These are phyloP conservation scores for Rhopalosiphum nymphaeae DNA, from an alignment of 2,888 invertebrate genomes.

Conservation along the genomic window DNA sequence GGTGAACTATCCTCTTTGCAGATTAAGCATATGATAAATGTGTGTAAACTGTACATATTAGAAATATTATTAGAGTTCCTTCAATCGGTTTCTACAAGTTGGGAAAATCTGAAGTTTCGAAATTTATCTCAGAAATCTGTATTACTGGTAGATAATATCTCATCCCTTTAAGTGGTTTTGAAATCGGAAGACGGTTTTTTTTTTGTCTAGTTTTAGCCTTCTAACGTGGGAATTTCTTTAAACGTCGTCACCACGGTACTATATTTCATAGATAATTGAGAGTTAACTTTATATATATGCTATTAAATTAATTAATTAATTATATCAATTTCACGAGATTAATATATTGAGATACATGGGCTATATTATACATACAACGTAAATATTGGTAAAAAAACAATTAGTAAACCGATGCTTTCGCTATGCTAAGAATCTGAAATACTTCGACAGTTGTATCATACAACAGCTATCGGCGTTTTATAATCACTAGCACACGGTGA, in stretches of 20 bases:
- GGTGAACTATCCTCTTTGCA: background rate
- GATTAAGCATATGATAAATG: background rate
- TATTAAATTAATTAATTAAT: background rate
- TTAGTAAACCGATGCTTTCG: background rate
- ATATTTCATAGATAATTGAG: background rate
- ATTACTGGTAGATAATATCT: background rate
- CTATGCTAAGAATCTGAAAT: background rate
- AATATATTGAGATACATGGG: background rate
- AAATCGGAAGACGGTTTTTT: background rate
- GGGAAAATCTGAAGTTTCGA: background rate
- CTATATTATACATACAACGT: background rate
- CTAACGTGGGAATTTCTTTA: background rate
- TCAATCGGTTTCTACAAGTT: background rate
- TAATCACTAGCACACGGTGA: background rate
- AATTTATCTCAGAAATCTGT: background rate
- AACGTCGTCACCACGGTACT: background rate
- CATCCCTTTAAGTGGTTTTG: background rate
- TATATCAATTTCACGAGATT: background rate
- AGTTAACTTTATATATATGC: background rate
- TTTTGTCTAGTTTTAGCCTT: background rate
- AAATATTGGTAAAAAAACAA: background rate
- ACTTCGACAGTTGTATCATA: background rate
- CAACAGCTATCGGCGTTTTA: background rate
- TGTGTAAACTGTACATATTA: background rate
- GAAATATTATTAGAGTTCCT: background rate